A percentile compares a stretch with the other conserved stretches of the same genome.
phyloP scores from a whole-genome alignment of 2,113 vertebrate species.

The Zapus hudsonius region DNA sequence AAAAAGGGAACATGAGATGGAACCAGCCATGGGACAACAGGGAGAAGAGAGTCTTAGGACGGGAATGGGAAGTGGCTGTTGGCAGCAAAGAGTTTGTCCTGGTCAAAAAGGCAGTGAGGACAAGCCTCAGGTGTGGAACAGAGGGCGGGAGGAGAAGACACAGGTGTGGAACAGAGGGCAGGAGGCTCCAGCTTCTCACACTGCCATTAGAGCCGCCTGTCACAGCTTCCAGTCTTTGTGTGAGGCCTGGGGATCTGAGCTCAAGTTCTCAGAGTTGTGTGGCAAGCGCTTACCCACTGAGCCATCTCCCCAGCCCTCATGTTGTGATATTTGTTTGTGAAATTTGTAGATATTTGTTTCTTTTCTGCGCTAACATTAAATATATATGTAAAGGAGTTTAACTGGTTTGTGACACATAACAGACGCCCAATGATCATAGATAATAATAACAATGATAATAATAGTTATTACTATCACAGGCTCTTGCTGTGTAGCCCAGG shows the following conservation, averaged over 20 bases:
- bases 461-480: neutral
- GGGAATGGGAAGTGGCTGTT: neutral
- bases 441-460: too few relatives aligned
- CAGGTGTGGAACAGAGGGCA: too few relatives aligned
- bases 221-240: too few relatives aligned
- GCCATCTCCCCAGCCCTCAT: too few relatives aligned
- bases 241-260: too few relatives aligned
- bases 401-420: neutral
- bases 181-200: too few relatives aligned
- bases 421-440: conserved; percentile 19
- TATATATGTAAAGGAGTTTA: neutral
- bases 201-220: too few relatives aligned
- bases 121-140: neutral
- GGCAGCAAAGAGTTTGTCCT: neutral
- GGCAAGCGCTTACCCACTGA: too few relatives aligned
- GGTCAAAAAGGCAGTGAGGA: neutral
- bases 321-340: too few relatives aligned
- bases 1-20: too few relatives aligned
- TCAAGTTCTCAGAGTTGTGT: conserved; percentile 18
- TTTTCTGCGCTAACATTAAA: too few relatives aligned
- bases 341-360: too few relatives aligned
- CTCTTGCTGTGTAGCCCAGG: neutral
- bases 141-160: neutral
- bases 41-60: neutral
- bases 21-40: neutral